These are phyloP conservation scores for Leptopilina myrica DNA, from an alignment of 2,888 invertebrate genomes.

Conservation along the genomic window DNA sequence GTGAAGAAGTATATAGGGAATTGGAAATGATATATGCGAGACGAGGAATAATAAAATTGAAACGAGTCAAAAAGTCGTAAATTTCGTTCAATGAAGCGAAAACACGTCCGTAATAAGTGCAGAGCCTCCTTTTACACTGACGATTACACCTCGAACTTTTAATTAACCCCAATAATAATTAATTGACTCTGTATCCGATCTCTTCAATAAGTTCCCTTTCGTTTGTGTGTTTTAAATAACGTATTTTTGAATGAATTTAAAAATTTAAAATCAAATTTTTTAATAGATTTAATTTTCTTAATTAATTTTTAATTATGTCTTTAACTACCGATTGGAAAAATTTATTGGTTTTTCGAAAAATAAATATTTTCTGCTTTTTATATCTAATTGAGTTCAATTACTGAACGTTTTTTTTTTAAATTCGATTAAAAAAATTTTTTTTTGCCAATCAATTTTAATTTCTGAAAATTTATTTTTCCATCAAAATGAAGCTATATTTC, in stretches of 20 bases:
- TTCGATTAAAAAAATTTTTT: too few species aligned
- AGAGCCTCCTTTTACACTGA: conserved; percentile 22
- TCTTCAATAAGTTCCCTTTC: conserved; percentile 23
- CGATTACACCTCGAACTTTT: conserved; percentile 47
- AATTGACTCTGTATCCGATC: conserved; percentile 50
- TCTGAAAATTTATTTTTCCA: too few species aligned
- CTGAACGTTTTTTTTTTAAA: too few species aligned
- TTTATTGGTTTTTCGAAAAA: too few species aligned
- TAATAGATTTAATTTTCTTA: too few species aligned
- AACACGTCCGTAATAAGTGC: neutral
- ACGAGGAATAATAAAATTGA: neutral
- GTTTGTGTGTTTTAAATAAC: neutral
- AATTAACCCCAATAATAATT: conserved; percentile 50
- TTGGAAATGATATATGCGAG: neutral
- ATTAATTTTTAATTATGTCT: too few species aligned
- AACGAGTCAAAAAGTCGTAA: conserved; percentile 17
- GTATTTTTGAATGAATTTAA: neutral
- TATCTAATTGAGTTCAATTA: too few species aligned
- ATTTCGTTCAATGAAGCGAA: neutral
- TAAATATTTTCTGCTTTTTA: too few species aligned
- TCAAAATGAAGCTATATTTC: too few species aligned
- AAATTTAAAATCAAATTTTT: neutral
- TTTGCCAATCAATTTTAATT: too few species aligned
- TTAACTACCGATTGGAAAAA: too few species aligned
- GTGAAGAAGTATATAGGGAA: neutral